Evolutionary conservation across 2,113 vertebrate genomes (phyloP).

Genomic region (Arvicanthis niloticus): DNA sequence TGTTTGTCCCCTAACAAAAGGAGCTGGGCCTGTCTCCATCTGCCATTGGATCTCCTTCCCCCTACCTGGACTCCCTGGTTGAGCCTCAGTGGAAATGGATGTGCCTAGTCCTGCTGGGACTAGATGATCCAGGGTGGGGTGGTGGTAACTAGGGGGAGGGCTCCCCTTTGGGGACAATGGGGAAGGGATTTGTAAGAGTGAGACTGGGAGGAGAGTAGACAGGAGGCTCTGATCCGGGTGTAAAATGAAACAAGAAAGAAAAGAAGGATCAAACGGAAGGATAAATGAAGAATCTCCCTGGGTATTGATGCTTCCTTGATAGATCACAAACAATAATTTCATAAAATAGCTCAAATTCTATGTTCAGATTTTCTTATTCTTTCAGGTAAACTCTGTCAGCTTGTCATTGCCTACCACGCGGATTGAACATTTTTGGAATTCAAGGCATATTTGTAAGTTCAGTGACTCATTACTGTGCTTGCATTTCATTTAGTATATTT

Average conservation of each 20-base stretch:
- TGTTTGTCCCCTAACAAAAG: too few species aligned
- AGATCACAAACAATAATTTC: constrained; percentile 19
- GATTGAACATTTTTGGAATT: constrained; percentile 1
- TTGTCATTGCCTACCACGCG: background rate
- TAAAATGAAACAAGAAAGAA: background rate
- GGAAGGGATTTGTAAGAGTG: too few species aligned
- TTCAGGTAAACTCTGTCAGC: constrained; percentile 13
- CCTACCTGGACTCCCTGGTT: too few species aligned
- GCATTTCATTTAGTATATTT: constrained; percentile 49
- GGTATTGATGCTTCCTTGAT: background rate
- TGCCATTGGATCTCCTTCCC: too few species aligned
- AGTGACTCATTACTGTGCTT: constrained; percentile 46
- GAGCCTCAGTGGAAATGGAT: too few species aligned
- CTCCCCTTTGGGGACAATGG: too few species aligned
- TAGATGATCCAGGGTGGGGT: too few species aligned
- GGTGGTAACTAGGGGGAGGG: too few species aligned
- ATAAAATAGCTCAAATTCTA: constrained; percentile 42
- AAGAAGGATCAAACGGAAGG: background rate
- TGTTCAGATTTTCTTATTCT: background rate
- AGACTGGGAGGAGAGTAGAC: too few species aligned
- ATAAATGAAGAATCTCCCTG: background rate
- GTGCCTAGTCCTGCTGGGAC: too few species aligned
- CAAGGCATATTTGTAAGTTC: constrained; percentile 58
- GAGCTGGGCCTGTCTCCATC: too few species aligned
- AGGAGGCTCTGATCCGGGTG: too few species aligned